Conservation (phyloP, 1,140 invertebrate genomes). For the Drosophila fuyamai region DNA sequence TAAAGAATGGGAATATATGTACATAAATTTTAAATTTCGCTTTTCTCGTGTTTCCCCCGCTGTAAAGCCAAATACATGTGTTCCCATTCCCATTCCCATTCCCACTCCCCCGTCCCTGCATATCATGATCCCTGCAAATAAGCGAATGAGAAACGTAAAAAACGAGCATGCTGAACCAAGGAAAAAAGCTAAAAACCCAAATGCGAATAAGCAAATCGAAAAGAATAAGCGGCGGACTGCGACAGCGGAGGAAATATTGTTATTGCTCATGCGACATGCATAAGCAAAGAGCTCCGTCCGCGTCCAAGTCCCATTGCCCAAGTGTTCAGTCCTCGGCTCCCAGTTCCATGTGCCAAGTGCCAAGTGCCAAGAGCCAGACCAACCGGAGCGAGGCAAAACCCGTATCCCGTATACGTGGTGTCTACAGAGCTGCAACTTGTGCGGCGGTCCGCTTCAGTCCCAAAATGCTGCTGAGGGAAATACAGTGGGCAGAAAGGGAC, state of each 20-base stretch:
- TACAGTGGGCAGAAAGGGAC: slow-evolving; percentile 3
- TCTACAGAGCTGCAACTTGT: slow-evolving; percentile 41
- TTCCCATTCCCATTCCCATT: slow-evolving; percentile 32
- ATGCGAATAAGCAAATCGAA: slow-evolving; percentile 71
- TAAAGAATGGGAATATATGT: slow-evolving; percentile 47
- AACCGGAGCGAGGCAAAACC: slow-evolving; percentile 31
- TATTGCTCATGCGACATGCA: slow-evolving; percentile 79
- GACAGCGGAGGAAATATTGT: slow-evolving; percentile 66
- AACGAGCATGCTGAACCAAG: slow-evolving; percentile 21
- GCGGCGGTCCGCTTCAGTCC: slow-evolving; percentile 17
- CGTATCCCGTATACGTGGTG: slow-evolving; percentile 3
- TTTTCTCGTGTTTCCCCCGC: slow-evolving; percentile 22
- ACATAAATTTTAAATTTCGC: slow-evolving; percentile 72
- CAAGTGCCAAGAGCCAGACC: slow-evolving; percentile 25
- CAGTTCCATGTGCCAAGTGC: slow-evolving; percentile 15
- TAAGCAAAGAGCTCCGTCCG: slow-evolving; percentile 63
- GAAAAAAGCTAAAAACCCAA: slow-evolving; percentile 31
- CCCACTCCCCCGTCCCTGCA: slow-evolving; percentile 22
- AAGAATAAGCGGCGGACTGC: slow-evolving; percentile 59
- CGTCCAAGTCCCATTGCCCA: background rate
- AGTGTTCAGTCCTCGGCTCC: background rate
- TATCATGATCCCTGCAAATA: slow-evolving; percentile 57
- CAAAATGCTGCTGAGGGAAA: slow-evolving; percentile 2
- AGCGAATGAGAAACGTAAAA: slow-evolving; percentile 60
- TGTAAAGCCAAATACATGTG: slow-evolving; percentile 48